phyloP scores from a whole-genome alignment of 2,113 vertebrate genomes.

The Phaethon lepturus region DNA sequence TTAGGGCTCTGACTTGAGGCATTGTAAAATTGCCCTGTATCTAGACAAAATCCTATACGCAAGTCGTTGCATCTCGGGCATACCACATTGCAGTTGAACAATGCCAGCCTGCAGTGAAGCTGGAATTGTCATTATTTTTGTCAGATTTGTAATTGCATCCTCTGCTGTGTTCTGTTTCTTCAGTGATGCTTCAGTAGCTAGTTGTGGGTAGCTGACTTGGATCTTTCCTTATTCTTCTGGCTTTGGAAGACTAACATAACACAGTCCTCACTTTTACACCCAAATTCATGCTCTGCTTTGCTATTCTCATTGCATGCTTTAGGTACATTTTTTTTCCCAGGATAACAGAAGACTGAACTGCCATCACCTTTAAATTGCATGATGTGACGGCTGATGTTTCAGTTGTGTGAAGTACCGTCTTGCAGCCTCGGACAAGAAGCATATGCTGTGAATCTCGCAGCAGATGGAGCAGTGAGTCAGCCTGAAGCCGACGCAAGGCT shows the following conservation, averaged over 20 bases:
- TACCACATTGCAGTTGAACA: background rate
- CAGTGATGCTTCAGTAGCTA: background rate
- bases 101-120: too few relatives aligned
- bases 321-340: background rate
- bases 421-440: background rate
- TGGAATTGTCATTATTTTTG: background rate
- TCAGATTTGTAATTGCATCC: background rate
- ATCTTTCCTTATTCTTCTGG: background rate
- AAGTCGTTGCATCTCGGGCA: background rate
- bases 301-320: background rate
- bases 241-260: background rate
- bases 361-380: background rate
- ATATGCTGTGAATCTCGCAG: background rate
- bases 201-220: background rate
- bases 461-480: constrained; percentile 49
- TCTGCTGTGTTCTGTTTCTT: background rate
- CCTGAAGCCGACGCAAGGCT: background rate
- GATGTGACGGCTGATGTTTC: background rate
- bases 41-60: background rate
- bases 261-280: background rate
- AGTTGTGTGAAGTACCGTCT: background rate
- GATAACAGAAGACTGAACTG: background rate
- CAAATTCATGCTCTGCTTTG: background rate
- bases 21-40: background rate
- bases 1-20: background rate